Percentiles rank a stretch among this genome's conserved stretches.
Conservation (phyloP, 2,888 invertebrate species). For the Achlya flavicornis region DNA sequence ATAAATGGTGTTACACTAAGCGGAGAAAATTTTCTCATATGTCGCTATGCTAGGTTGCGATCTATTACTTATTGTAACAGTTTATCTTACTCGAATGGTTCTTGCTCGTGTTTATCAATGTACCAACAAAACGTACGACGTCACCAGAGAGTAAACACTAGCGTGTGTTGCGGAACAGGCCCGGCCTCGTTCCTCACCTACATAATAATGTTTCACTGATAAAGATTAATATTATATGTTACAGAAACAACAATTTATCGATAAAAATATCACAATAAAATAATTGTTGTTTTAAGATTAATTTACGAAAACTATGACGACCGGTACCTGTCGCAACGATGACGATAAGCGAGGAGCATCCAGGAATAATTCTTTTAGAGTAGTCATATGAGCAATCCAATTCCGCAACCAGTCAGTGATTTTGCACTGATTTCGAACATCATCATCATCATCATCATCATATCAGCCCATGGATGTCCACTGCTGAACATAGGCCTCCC, state of each 20-base stretch:
- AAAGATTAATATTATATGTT: background rate
- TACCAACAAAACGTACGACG: conserved; percentile 29
- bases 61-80: conserved; percentile 27
- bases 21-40: background rate
- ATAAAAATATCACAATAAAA: background rate
- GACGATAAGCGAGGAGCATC: no score
- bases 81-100: conserved; percentile 9
- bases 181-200: conserved; percentile 25
- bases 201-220: conserved; percentile 11
- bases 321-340: no score
- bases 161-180: conserved; percentile 29
- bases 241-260: background rate
- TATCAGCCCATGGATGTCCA: no score
- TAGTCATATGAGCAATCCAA: no score
- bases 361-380: no score
- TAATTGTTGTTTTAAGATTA: background rate
- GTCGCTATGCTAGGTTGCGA: conserved; percentile 23
- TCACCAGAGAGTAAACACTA: conserved; percentile 48
- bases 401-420: no score
- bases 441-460: no score
- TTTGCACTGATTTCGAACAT: no score
- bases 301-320: no score
- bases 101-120: conserved; percentile 18
- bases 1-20: background rate
- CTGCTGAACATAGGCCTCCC: no score